Evolutionary conservation across 2,888 invertebrate genomes (phyloP).

Genomic region (Heliconius ismenius): DNA sequence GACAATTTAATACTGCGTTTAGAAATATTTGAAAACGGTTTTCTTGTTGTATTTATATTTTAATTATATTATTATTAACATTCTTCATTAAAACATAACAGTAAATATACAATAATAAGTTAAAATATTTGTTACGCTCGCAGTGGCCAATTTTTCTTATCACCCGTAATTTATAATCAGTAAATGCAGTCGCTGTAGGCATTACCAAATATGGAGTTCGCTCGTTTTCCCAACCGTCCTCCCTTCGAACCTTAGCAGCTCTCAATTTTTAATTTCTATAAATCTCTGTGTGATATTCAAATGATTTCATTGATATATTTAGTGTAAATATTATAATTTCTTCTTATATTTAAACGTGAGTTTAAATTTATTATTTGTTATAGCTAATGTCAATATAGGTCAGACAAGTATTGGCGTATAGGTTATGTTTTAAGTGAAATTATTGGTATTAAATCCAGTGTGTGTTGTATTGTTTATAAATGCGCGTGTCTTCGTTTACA

Average conservation of each 20-base stretch:
- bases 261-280: slow-evolving; percentile 75
- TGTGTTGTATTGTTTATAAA: slow-evolving; percentile 66
- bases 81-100: slow-evolving; percentile 19
- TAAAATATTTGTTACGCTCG: slow-evolving; percentile 17
- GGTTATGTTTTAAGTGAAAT: slow-evolving; percentile 78
- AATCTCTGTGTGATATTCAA: slow-evolving; percentile 70
- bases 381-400: slow-evolving; percentile 78
- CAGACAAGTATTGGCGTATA: slow-evolving; percentile 65
- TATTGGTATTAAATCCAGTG: slow-evolving; percentile 61
- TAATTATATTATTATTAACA: slow-evolving; percentile 34
- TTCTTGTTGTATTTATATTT: slow-evolving; percentile 49
- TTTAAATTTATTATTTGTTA: slow-evolving; percentile 56
- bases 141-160: slow-evolving; percentile 27
- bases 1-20: slow-evolving; percentile 61
- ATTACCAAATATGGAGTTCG: slow-evolving; percentile 87
- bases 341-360: slow-evolving; percentile 73
- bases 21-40: slow-evolving; percentile 50
- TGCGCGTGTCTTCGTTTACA: slow-evolving; percentile 74
- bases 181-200: slow-evolving; percentile 76
- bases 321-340: slow-evolving; percentile 69
- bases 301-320: slow-evolving; percentile 77
- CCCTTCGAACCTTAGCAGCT: slow-evolving; percentile 81
- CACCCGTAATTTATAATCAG: slow-evolving; percentile 56
- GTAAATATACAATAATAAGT: slow-evolving; percentile 34
- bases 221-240: slow-evolving; percentile 83